Conservation (phyloP, 2,888 invertebrate genomes). For the Toxonevra muliebris region DNA sequence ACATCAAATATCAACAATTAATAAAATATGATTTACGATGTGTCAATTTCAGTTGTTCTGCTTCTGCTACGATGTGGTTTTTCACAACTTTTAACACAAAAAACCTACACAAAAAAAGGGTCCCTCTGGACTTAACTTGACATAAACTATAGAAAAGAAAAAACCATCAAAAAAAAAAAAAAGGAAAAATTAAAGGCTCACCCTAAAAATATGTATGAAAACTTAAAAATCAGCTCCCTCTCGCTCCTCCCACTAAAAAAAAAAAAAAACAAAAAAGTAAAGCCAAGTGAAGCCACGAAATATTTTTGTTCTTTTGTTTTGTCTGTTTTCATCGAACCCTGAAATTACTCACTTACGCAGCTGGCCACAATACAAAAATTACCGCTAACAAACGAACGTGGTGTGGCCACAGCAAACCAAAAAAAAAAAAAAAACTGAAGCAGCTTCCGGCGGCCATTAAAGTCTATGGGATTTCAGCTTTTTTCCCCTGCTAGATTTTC, state of each 20-base stretch:
- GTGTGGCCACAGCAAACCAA: not conserved
- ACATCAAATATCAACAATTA: slow-evolving; percentile 45
- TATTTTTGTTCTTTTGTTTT: slow-evolving; percentile 1
- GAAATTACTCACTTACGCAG: slow-evolving; percentile 1
- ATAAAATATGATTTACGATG: slow-evolving; percentile 50
- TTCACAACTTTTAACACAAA: too few species aligned
- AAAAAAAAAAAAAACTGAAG: slow-evolving; percentile 7
- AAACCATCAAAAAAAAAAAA: not conserved
- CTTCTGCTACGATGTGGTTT: too few species aligned
- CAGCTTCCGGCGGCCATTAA: slow-evolving; percentile 34
- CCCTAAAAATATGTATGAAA: too few species aligned
- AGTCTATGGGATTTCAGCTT: slow-evolving; percentile 3
- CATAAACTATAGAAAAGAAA: not conserved
- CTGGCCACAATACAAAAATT: not conserved
- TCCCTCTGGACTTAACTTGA: too few species aligned
- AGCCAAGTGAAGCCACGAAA: not conserved
- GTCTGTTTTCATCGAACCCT: slow-evolving; percentile 5
- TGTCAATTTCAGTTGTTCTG: slow-evolving; percentile 46
- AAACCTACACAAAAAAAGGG: too few species aligned
- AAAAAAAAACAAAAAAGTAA: not conserved
- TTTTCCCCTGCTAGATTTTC: slow-evolving; percentile 3
- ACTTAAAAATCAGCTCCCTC: too few species aligned
- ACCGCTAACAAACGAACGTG: slow-evolving; percentile 7
- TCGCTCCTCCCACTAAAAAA: too few species aligned
- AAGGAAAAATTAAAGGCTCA: not conserved